Base-by-base conservation (phyloP, 2,113 vertebrate species). In the Mugil cephalus region DNA sequence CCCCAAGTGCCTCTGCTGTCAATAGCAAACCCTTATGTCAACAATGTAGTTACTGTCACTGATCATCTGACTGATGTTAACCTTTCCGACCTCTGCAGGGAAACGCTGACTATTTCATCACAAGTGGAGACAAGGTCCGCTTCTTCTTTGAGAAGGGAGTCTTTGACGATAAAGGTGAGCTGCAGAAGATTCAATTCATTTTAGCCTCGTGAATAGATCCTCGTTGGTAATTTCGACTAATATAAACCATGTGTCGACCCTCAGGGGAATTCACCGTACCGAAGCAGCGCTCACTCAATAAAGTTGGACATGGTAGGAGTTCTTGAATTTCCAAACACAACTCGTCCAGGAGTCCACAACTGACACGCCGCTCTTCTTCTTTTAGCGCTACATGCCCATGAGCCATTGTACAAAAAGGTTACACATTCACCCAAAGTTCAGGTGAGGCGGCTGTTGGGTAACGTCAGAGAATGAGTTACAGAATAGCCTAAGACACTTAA, bases 111-210 rank as follows among this genome's bases (percentile, higher is more conserved):
- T 99, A 99, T 88, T 99, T 99, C 85, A 91, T 99, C 63, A 96
- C 88, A 81, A 99, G 97, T 1, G 97, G 97, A 34, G 98, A 99
- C 91, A 96, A 99, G 90, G 94, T 99, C 69, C 91, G 96, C 19
- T 99, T 97, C 90, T 99, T 99, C 95, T 99, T 99, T 80, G 98
- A 99, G 77, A 97, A 97, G 87, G 96, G 94, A 4, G 96, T 97
- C 89, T 96, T 99, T 84, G 92, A 96, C 14, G 86, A 95, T 53
- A 94, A 94, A 95, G 97, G 98, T 98, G 77, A 87, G 67, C 14
- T 21, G 42, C 34, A 1, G 1, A 45, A 0, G 9, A 55, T 14
- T 6, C 0, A 30, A 30, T 5, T 30, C 24, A n/a, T n/a, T n/a
- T n/a, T 30, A 30, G 5, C 21, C 4, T 14, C 18, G n/a, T 55